Evolutionary conservation across 2,113 vertebrate genomes (phyloP).

Genomic region (Gasterosteus nipponicus): DNA sequence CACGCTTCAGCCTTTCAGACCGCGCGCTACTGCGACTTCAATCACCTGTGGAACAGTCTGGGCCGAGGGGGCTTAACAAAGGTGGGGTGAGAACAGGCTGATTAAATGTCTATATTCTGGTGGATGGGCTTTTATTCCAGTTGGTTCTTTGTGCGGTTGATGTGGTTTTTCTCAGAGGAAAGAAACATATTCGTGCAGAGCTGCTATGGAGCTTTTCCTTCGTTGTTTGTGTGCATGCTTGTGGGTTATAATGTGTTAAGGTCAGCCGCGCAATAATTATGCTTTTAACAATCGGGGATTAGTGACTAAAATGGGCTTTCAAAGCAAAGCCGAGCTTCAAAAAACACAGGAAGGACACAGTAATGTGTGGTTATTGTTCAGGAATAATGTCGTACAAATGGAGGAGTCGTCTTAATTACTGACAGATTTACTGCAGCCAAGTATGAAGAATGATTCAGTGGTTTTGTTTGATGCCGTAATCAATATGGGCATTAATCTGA

Average conservation of each 20-base stretch:
- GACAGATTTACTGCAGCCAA: not conserved
- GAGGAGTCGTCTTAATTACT: not conserved
- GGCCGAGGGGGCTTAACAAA: not conserved
- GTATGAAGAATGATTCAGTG: not conserved
- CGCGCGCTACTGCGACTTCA: constrained; percentile 7
- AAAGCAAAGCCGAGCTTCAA: not conserved
- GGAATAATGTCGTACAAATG: not conserved
- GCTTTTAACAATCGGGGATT: constrained; percentile 8
- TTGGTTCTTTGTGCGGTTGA: constrained; percentile 14
- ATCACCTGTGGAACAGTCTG: constrained; percentile 48
- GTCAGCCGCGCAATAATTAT: not conserved
- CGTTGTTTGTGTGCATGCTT: constrained; percentile 1
- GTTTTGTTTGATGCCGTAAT: too few species aligned
- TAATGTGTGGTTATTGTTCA: not conserved
- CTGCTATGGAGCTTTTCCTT: constrained; percentile 2
- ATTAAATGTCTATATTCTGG: constrained; percentile 19
- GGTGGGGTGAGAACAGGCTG: not conserved
- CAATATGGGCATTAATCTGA: too few species aligned
- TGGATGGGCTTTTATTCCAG: not conserved
- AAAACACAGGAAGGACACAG: not conserved
- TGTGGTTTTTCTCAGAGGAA: constrained; percentile 13
- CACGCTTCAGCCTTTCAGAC: constrained; percentile 52
- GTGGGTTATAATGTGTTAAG: not conserved
- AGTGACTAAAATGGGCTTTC: not conserved
- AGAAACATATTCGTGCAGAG: constrained; percentile 1